These are phyloP conservation scores for Nysson spinosus DNA, from an alignment of 2,888 invertebrate genomes.

Conservation along the genomic window DNA sequence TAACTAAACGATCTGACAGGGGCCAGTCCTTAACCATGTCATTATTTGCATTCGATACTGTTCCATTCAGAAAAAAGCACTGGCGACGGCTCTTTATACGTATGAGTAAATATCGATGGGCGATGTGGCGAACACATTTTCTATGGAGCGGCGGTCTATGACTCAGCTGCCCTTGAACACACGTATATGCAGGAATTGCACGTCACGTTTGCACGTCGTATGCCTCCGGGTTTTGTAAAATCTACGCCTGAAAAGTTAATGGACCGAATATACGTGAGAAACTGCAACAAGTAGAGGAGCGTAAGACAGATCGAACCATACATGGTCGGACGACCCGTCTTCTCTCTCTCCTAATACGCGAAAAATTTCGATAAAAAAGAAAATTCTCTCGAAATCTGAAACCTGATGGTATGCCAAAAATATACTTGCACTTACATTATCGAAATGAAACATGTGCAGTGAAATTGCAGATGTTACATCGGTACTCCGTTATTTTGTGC, in stretches of 20 bases:
- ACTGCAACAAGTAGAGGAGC: not conserved
- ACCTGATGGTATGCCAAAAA: too few relatives aligned
- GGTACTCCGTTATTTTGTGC: slow-evolving; percentile 14
- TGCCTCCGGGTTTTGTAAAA: slow-evolving; percentile 20
- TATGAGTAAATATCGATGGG: slow-evolving; percentile 27
- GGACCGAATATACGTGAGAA: not conserved
- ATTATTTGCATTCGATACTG: slow-evolving; percentile 35
- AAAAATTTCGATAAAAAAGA: too few relatives aligned
- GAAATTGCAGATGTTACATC: slow-evolving; percentile 39
- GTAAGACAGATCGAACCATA: not conserved
- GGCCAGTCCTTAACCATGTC: slow-evolving; percentile 50
- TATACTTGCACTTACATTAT: not conserved
- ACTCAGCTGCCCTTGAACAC: slow-evolving; percentile 71
- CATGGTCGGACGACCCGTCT: not conserved
- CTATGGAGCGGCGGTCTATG: slow-evolving; percentile 66
- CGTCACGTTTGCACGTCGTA: slow-evolving; percentile 9
- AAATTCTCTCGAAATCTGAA: too few relatives aligned
- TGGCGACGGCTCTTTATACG: slow-evolving; percentile 23
- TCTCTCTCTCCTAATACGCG: too few relatives aligned
- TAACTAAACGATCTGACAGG: slow-evolving; percentile 43
- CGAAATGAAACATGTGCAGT: slow-evolving; percentile 5
- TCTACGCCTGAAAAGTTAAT: slow-evolving; percentile 36
- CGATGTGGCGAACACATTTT: slow-evolving; percentile 68
- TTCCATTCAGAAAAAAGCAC: slow-evolving; percentile 12
- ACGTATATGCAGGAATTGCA: slow-evolving; percentile 61